phyloP scores from a whole-genome alignment of 2,797 vertebrate species.

The Melanotaenia nigrans region DNA sequence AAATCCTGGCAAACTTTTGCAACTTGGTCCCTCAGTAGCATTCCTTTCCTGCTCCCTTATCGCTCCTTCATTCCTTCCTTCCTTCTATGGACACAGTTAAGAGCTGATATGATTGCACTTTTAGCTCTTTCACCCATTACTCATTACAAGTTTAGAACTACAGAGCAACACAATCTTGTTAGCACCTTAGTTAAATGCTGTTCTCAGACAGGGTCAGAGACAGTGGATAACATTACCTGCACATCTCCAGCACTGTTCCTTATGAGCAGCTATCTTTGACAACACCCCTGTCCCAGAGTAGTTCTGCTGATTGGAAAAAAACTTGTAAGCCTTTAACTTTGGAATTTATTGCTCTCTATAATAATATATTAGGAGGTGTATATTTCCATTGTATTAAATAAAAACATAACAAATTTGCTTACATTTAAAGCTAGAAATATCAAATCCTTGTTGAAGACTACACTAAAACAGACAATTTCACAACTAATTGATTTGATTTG shows the following conservation, averaged over 20 bases:
- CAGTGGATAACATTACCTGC: neutral
- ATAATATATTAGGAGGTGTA: neutral
- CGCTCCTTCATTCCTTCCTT: constrained; percentile 8
- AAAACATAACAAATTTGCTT: neutral
- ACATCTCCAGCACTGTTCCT: neutral
- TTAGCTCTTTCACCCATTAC: constrained; percentile 38
- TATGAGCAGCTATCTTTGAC: neutral
- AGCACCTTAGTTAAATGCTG: constrained; percentile 33
- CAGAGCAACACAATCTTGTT: constrained; percentile 46
- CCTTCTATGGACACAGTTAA: constrained; percentile 36
- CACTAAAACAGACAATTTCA: constrained; percentile 10
- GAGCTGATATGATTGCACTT: constrained; percentile 52
- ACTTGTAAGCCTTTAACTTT: neutral
- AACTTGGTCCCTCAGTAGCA: neutral
- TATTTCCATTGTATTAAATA: neutral
- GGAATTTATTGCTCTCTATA: neutral
- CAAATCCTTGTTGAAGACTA: constrained; percentile 23
- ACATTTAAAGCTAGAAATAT: neutral
- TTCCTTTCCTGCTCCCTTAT: constrained; percentile 30
- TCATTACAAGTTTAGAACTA: constrained; percentile 36
- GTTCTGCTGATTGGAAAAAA: neutral
- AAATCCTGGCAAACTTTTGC: constrained; percentile 5
- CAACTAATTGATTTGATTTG: constrained; percentile 15
- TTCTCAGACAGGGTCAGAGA: neutral
- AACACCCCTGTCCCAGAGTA: neutral